These are phyloP conservation scores for Narcine bancroftii DNA, from an alignment of 2,113 vertebrate genomes.

Conservation along the genomic window DNA sequence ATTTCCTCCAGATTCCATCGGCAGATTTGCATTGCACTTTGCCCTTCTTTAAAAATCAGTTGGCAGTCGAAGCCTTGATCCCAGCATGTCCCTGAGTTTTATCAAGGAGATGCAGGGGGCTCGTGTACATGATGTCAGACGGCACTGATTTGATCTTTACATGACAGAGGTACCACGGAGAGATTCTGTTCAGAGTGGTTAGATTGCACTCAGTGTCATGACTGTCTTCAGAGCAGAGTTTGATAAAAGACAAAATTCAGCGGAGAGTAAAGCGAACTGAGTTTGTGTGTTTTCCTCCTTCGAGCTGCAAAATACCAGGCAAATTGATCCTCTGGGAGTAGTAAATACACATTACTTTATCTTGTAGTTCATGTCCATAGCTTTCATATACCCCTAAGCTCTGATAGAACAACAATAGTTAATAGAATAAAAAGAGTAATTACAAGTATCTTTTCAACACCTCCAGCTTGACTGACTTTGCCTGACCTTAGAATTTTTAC, in stretches of 20 bases:
- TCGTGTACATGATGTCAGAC: neutral
- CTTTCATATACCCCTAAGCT: constrained; percentile 67
- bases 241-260: constrained; percentile 48
- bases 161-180: constrained; percentile 28
- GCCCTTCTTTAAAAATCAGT: neutral
- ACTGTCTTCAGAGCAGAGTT: constrained; percentile 41
- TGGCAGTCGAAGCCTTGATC: neutral
- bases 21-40: neutral
- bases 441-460: constrained; percentile 72
- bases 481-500: constrained; percentile 74
- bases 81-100: neutral
- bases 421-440: constrained; percentile 85
- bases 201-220: constrained; percentile 24
- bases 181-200: constrained; percentile 11
- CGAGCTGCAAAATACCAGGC: constrained; percentile 70
- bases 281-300: constrained; percentile 68
- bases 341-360: constrained; percentile 80
- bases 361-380: constrained; percentile 67
- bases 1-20: constrained; percentile 9
- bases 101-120: constrained; percentile 4
- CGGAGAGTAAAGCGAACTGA: constrained; percentile 62
- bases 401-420: constrained; percentile 72
- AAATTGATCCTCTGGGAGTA: constrained; percentile 79
- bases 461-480: constrained; percentile 57
- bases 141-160: constrained; percentile 18